A percentile compares a stretch with the other conserved stretches of the same genome.
These are phyloP conservation scores for Lepilemur ruficaudatus DNA, from an alignment of 2,797 vertebrate species.

Conservation along the genomic window DNA sequence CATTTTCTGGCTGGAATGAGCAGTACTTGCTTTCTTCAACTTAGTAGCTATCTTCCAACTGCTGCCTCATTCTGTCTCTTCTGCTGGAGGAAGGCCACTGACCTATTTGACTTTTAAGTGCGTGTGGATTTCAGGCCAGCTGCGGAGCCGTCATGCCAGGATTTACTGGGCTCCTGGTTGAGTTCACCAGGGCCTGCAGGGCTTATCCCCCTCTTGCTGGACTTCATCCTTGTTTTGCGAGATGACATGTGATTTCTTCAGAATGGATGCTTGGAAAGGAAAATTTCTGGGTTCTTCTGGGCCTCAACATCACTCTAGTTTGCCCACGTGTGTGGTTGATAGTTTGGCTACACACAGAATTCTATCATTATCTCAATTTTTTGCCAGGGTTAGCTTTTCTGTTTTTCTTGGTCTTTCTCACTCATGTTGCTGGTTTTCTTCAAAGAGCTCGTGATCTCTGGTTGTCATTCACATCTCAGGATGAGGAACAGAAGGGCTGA, in stretches of 20 bases:
- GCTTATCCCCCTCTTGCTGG: not conserved
- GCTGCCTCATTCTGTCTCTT: not conserved
- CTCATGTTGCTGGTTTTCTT: not conserved
- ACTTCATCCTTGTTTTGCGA: not conserved
- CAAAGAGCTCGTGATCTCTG: not conserved
- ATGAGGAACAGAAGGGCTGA: not conserved
- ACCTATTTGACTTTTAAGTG: not conserved
- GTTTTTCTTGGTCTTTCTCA: slow-evolving; percentile 39
- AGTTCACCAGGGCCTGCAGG: not conserved
- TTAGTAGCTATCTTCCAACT: not conserved
- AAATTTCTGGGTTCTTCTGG: not conserved
- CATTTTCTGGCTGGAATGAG: not conserved
- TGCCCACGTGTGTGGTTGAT: not conserved
- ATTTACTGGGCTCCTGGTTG: not conserved
- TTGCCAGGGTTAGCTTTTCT: not conserved
- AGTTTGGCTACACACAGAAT: not conserved
- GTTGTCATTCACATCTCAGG: not conserved
- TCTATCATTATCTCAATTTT: not conserved
- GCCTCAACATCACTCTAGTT: not conserved
- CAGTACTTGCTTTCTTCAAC: not conserved
- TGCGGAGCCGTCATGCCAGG: accelerated
- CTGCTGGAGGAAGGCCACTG: not conserved
- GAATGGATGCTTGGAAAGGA: slow-evolving; percentile 11
- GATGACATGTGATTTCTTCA: not conserved
- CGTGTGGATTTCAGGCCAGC: not conserved